These are phyloP conservation scores for Prionailurus viverrinus DNA, from an alignment of 2,113 vertebrate species.

Conservation along the genomic window DNA sequence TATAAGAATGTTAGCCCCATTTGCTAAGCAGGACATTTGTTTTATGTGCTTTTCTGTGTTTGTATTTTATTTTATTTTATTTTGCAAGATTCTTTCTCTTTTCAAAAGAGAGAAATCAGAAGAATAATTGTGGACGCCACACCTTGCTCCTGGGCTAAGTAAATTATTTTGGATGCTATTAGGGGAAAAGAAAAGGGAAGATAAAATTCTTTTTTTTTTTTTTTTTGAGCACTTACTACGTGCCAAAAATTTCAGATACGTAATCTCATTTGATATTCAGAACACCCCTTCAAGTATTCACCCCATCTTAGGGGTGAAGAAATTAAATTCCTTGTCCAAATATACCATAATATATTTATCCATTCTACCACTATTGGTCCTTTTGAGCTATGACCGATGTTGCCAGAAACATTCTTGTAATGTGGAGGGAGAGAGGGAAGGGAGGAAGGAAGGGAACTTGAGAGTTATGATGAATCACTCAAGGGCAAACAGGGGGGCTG, in stretches of 20 bases:
- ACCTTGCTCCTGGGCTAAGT: neutral
- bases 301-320: neutral
- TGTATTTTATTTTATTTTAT: constrained; percentile 30
- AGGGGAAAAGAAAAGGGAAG: neutral
- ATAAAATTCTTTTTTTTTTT: neutral
- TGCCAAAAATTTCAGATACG: neutral
- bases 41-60: neutral
- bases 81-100: neutral
- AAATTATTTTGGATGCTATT: neutral
- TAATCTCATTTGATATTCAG: neutral
- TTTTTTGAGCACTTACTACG: neutral
- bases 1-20: neutral
- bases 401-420: neutral
- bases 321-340: neutral
- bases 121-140: neutral
- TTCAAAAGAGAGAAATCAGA: neutral
- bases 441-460: too few relatives aligned
- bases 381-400: neutral
- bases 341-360: neutral
- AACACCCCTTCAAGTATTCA: neutral
- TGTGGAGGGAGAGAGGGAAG: neutral
- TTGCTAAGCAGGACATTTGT: neutral
- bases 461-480: neutral
- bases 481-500: neutral
- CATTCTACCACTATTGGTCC: neutral